Percentiles rank a stretch among this genome's conserved stretches.
Evolutionary conservation across 64 coral and sea anemone genomes (phyloP).

Genomic region (Pocillopora verrucosa): DNA sequence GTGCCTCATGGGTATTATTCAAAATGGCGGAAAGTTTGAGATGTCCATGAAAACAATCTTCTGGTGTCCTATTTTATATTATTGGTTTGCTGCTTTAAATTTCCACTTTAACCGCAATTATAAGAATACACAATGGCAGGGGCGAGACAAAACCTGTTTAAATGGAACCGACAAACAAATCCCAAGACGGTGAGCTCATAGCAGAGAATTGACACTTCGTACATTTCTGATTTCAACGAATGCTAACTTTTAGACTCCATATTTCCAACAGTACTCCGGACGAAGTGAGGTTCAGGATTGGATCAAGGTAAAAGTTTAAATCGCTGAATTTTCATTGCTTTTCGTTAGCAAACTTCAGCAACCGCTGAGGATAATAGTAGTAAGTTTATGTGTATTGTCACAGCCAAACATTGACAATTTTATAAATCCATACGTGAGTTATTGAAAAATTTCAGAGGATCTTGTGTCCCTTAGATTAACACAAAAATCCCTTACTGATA

Average conservation of each 20-base stretch:
- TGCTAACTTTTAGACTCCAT: background rate
- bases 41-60: background rate
- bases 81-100: background rate
- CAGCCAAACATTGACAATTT: too few relatives aligned
- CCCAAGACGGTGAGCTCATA: conserved; percentile 56
- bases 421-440: background rate
- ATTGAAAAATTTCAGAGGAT: background rate
- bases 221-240: too few relatives aligned
- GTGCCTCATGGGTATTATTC: conserved; percentile 44
- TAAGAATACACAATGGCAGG: conserved; percentile 60
- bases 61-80: background rate
- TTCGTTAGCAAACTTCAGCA: too few relatives aligned
- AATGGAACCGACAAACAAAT: conserved; percentile 85
- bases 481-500: background rate
- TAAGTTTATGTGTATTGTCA: too few relatives aligned
- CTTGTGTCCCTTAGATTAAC: background rate
- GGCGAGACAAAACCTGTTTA: conserved; percentile 61
- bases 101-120: background rate
- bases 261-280: conserved; percentile 37
- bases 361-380: too few relatives aligned
- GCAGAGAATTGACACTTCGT: background rate
- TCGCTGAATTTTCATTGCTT: too few relatives aligned
- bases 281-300: conserved; percentile 67
- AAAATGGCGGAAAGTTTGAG: conserved; percentile 90
- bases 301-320: conserved; percentile 69